phyloP scores from a whole-genome alignment of 2,113 vertebrate species.

The Casuarius casuarius region DNA sequence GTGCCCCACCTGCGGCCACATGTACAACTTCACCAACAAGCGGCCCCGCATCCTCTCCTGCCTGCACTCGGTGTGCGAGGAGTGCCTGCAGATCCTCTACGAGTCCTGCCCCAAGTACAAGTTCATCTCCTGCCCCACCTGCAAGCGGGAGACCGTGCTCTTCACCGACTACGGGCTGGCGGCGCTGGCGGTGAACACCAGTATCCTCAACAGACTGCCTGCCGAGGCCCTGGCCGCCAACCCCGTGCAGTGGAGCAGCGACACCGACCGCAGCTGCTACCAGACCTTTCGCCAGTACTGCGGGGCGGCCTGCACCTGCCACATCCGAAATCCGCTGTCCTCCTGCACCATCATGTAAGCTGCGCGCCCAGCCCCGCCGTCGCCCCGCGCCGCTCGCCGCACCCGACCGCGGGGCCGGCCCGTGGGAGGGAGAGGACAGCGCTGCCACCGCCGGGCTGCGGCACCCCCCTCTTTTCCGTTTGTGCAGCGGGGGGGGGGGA shows the following conservation, averaged over 20 bases:
- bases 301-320: constrained; percentile 96
- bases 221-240: constrained; percentile 85
- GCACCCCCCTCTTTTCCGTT: rapidly evolving
- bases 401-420: background rate
- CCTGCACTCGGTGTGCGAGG: constrained; percentile 97
- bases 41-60: constrained; percentile 96
- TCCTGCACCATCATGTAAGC: constrained; percentile 97
- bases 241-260: constrained; percentile 92
- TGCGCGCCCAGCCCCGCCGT: background rate
- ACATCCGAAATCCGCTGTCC: constrained; percentile 93
- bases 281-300: constrained; percentile 99
- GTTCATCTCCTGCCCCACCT: constrained; percentile 98
- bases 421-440: background rate
- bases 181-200: constrained; percentile 96
- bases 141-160: constrained; percentile 96
- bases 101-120: constrained; percentile 99
- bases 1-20: constrained; percentile 97
- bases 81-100: constrained; percentile 98
- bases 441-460: rapidly evolving
- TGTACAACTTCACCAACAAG: constrained; percentile 95
- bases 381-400: background rate
- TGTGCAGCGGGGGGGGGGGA: background rate
- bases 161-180: constrained; percentile 99
- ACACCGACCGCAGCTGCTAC: constrained; percentile 97
- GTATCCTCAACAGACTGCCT: constrained; percentile 95